These are phyloP conservation scores for Chesias legatella DNA, from an alignment of 2,888 invertebrate species.

Conservation along the genomic window DNA sequence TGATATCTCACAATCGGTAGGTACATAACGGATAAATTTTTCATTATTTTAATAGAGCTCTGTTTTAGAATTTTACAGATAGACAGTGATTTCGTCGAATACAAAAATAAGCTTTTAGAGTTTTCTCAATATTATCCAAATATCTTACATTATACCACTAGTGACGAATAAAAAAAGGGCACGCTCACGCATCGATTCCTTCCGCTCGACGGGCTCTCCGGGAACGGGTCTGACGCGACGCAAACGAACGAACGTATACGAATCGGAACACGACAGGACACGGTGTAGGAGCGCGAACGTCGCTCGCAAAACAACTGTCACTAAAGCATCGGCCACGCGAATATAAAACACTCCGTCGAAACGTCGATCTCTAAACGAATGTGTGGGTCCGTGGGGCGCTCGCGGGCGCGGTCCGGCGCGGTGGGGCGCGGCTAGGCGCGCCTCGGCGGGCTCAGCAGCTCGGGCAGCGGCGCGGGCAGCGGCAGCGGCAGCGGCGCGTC, in stretches of 20 bases:
- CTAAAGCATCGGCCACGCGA: constrained; percentile 74
- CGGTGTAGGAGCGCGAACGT: constrained; percentile 62
- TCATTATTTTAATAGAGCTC: constrained; percentile 52
- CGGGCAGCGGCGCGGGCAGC: constrained; percentile 75
- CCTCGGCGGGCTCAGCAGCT: constrained; percentile 75
- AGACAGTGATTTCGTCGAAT: constrained; percentile 74
- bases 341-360: constrained; percentile 70
- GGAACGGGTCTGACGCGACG: constrained; percentile 55
- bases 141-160: constrained; percentile 72
- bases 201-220: constrained; percentile 50
- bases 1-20: constrained; percentile 64
- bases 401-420: constrained; percentile 66
- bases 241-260: constrained; percentile 46
- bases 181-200: constrained; percentile 65
- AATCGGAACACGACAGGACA: constrained; percentile 54
- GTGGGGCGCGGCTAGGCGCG: constrained; percentile 53
- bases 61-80: constrained; percentile 70
- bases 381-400: constrained; percentile 67
- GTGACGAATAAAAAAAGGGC: constrained; percentile 65
- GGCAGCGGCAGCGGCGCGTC: constrained; percentile 75
- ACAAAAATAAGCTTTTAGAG: constrained; percentile 80
- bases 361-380: constrained; percentile 55
- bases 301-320: constrained; percentile 75
- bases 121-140: constrained; percentile 73
- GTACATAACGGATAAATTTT: constrained; percentile 39